Base-by-base conservation (phyloP, 2,888 invertebrate genomes). In the Rhorus exstirpatorius region DNA sequence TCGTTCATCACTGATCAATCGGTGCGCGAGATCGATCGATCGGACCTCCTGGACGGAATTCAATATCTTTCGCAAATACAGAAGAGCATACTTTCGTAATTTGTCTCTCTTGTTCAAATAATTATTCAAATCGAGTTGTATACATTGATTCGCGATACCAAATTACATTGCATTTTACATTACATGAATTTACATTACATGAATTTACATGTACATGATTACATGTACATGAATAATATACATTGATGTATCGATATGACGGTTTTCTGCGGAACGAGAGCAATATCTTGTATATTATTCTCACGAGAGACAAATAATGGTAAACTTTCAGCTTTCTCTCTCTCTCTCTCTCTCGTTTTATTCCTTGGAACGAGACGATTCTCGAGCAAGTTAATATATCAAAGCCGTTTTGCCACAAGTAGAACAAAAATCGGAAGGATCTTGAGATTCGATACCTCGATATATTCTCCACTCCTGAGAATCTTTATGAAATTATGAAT, bases 61-160 rank as follows among this genome's bases (percentile, higher is more conserved):
- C 82, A 63, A 78, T 82, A 75, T 78, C 82, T 79, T 70, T 70
- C 55, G 63, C 68, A 82, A 78, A 70, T 70, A 75, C 49, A 8
- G 24, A 14, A 67, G 19, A 21, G 68, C 1, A 26, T 31, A 58
- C 58, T 3, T 26, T 14, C 24, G 1, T 8, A 35, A 35, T 21
- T 35, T 14, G 31, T 26, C 31, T 58, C 31, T 17, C 58, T 10
- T 10, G 14, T 21, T 41, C 41, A n/a, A n/a, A n/a, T n/a, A n/a
- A n/a, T n/a, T n/a, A n/a, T n/a, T n/a, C n/a, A n/a, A n/a, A n/a
- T n/a, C n/a, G 26, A 26, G 7, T 44, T 26, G 49, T 26, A 8
- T 14, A 44, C 14, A 8, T 46, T 24, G 3, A 17, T 24, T 24
- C 24, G 21, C 17, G 17, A 49, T 14, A 49, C 31, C 31, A 3